Conservation (phyloP, 2,888 invertebrate genomes). For the Mesopsocus fuscifrons region DNA sequence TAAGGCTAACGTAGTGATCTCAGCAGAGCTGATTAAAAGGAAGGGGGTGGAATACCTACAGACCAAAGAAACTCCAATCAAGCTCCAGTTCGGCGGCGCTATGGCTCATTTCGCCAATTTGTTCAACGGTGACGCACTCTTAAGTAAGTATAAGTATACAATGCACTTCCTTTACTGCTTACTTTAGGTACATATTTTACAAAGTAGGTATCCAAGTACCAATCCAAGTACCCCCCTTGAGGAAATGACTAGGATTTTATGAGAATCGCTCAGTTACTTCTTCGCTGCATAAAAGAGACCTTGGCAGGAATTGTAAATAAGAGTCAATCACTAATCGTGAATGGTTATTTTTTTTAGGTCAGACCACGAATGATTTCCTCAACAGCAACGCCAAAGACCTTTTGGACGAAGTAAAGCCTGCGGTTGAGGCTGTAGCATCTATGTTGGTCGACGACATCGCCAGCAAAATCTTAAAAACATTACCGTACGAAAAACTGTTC, state of each 20-base stretch:
- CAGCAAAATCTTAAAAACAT: slow-evolving; percentile 17
- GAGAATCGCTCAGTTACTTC: no score
- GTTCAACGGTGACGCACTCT: slow-evolving; percentile 42
- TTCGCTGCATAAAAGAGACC: no score
- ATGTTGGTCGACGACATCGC: slow-evolving; percentile 18
- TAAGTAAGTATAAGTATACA: slow-evolving; percentile 31
- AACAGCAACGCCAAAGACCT: slow-evolving; percentile 20
- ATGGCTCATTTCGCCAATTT: slow-evolving; percentile 42
- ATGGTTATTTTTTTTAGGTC: slow-evolving; percentile 17
- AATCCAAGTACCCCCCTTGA: no score
- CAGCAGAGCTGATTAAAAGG: slow-evolving; percentile 33
- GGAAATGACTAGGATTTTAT: no score
- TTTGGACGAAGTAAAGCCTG: slow-evolving; percentile 18
- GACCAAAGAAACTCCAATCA: slow-evolving; percentile 42
- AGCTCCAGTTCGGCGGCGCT: slow-evolving; percentile 37
- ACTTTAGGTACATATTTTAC: neutral
- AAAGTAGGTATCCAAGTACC: no score
- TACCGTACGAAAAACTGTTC: slow-evolving; percentile 17
- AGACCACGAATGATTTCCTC: slow-evolving; percentile 18
- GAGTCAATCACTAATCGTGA: no score
- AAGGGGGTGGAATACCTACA: slow-evolving; percentile 38
- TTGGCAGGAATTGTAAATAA: no score
- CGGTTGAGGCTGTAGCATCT: slow-evolving; percentile 17
- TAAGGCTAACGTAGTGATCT: slow-evolving; percentile 40
- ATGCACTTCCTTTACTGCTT: neutral